Base-by-base conservation (phyloP, 2,113 vertebrate species). In the Gobiocypris rarus region DNA sequence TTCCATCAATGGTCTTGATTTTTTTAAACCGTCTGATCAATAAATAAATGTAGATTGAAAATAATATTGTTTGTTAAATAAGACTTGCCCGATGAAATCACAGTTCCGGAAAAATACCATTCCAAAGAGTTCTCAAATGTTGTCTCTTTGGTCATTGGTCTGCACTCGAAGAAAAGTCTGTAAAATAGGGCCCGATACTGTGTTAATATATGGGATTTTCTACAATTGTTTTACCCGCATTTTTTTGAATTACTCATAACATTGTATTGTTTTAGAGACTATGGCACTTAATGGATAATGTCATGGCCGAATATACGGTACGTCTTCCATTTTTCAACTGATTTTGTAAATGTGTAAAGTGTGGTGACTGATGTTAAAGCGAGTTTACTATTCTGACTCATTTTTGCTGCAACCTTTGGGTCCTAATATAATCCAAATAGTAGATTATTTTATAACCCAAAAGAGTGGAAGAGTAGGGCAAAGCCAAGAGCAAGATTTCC, bases 41-140 rank as follows among this genome's bases (percentile, higher is more conserved):
- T 75, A 52, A 31, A 52, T 75, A 17, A 31, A 52, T 52, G 4
- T 24, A 24, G 5, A 31, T 31, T 31, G 3, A 31, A 31, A 31
- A 31, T n/a, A n/a, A 11, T 73, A 24, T 74, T 74, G 24, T 74
- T 74, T 74, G 73, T 52, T 31, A 52, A 52, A 52, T 26, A 48
- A 48, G 43, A 31, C 61, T 2, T 14, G 11, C 58, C 59, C 24
- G 59, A 63, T 13, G 7, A 8, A 4, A 15, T 63, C 4, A 13
- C 24, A 28, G 5, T 26, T 61, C 9, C 0, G 58, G 58, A 2
- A 28, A 26, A 28, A 63, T 31, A 31, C 31, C 31, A 31, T 26
- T 61, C 24, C 24, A 28, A 11, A 61, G n/a, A 61, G 24, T 61
- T 26, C 59, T 61, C 11, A 24, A 13, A 26, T 61, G n/a, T 61